phyloP scores from a whole-genome alignment of 2,113 vertebrate species.

The Rhinoderma darwinii region DNA sequence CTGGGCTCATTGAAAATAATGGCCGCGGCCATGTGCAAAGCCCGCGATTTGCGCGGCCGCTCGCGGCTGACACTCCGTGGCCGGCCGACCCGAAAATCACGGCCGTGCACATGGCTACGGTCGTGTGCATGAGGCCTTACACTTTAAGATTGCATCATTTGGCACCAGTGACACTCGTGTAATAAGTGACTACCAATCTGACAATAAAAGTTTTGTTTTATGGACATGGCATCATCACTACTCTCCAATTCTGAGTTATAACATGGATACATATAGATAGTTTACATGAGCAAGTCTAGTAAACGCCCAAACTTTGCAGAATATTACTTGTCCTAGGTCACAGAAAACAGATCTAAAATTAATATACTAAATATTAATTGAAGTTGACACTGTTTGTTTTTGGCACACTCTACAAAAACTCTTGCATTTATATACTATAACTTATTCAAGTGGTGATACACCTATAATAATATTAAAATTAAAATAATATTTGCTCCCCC shows the following conservation, averaged over 20 bases:
- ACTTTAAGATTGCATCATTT: neutral
- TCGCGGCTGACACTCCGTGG: too few species aligned
- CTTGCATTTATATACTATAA: conserved; percentile 9
- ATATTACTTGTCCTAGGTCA: conserved; percentile 36
- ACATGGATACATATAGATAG: too few species aligned
- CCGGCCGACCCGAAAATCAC: too few species aligned
- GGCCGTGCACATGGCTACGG: too few species aligned
- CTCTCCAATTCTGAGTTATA: neutral
- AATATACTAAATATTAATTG: conserved; percentile 32
- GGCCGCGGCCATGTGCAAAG: too few species aligned
- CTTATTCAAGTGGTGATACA: conserved; percentile 12
- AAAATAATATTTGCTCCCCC: too few species aligned
- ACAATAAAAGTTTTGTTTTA: neutral
- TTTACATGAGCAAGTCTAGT: conserved; percentile 11
- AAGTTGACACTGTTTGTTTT: too few species aligned
- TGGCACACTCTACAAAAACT: too few species aligned
- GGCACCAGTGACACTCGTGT: neutral
- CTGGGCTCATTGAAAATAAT: too few species aligned
- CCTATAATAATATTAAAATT: conserved; percentile 28
- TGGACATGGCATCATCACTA: neutral
- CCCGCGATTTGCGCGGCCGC: too few species aligned
- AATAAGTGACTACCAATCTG: neutral
- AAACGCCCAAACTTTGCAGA: neutral
- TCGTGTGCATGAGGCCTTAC: too few species aligned
- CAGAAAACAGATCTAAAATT: conserved; percentile 27